A percentile compares a stretch with the other conserved stretches of the same genome.
phyloP scores from a whole-genome alignment of 2,888 invertebrate species.

The Diloba caeruleocephala region DNA sequence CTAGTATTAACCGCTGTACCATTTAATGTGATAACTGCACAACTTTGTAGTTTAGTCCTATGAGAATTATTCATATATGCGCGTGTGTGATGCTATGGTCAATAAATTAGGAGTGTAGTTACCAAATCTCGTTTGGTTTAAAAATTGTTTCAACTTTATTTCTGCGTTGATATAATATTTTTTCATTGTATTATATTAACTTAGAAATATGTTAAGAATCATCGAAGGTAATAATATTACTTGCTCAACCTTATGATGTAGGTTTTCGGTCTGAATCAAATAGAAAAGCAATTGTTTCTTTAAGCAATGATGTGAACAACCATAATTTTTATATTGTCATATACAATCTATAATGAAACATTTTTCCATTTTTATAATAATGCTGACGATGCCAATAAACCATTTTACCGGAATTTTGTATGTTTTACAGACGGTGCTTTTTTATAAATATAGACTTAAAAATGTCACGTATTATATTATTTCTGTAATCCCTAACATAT shows the following conservation, averaged over 20 bases:
- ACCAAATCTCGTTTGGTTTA: constrained; percentile 68
- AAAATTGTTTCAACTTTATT: constrained; percentile 57
- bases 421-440: constrained; percentile 88
- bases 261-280: constrained; percentile 57
- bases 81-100: constrained; percentile 64
- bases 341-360: constrained; percentile 70
- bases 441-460: constrained; percentile 83
- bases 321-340: constrained; percentile 79
- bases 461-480: constrained; percentile 40
- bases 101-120: constrained; percentile 74
- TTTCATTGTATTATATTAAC: constrained; percentile 59
- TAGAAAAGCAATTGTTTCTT: constrained; percentile 62
- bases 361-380: constrained; percentile 83
- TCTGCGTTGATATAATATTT: constrained; percentile 62
- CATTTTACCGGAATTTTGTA: constrained; percentile 84
- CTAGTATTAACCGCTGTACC: too few relatives aligned
- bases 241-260: constrained; percentile 79
- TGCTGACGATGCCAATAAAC: constrained; percentile 82
- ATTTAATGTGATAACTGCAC: too few relatives aligned
- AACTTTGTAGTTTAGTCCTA: too few relatives aligned
- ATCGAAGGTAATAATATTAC: constrained; percentile 71
- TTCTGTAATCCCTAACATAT: background rate
- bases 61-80: constrained; percentile 62
- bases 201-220: constrained; percentile 62
- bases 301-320: constrained; percentile 63